Base-by-base conservation (phyloP, 2,888 invertebrate species). In the Leptinotarsa peninsularis region DNA sequence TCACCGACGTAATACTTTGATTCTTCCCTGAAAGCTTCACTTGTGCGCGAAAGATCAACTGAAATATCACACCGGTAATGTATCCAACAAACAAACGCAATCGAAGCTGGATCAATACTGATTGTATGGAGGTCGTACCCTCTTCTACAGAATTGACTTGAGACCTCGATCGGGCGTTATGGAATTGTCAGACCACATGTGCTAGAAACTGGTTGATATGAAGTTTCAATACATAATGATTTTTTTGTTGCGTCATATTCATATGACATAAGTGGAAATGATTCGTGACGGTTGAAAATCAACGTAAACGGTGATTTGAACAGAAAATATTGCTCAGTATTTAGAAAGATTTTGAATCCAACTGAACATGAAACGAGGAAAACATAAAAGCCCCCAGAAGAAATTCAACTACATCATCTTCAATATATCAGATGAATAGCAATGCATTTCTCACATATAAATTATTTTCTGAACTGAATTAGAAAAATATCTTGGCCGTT, bases 61-160 rank as follows among this genome's bases (percentile, higher is more conserved):
- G 63, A 63, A 63, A 43, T 18, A 63, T 63, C 43, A 63, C 43
- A 43, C 63, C 63, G 63, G 13, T 33, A 33, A 21, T 70, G 70
- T 56, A 43, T 43, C 58, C 50, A 63, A 70, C 71, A 73, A 77
- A 71, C 76, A 79, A 75, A 76, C 80, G 73, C 78, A 76, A 76
- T 79, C 78, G 79, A 78, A 74, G 81, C 78, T 74, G 77, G 77
- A 79, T 79, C 81, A 78, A 80, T 79, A 82, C 82, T 82, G 80
- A 79, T 76, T 78, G 78, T 72, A 76, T 74, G 78, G 79, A 82
- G 82, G 80, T 81, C 81, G 80, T 77, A 80, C 78, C 82, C 79
- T 80, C 81, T 78, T 79, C 81, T 78, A 80, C 76, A 76, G 79
- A 77, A 81, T 76, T 75, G 77, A 81, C 78, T 79, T 77, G 73